phyloP scores from a whole-genome alignment of 1,140 invertebrate genomes.

The Drosophila triauraria region DNA sequence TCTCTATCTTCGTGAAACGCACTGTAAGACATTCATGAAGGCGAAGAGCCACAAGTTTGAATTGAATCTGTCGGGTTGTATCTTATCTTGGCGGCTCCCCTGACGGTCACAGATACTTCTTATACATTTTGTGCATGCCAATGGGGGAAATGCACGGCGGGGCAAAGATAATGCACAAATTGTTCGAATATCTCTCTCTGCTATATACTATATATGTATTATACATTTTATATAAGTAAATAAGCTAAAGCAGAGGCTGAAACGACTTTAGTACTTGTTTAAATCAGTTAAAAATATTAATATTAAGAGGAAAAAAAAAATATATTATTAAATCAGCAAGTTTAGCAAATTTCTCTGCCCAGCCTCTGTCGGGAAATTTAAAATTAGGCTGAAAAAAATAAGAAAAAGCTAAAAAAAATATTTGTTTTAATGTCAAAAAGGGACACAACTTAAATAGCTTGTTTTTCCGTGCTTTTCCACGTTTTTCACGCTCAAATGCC shows the following conservation, averaged over 20 bases:
- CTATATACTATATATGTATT: not conserved
- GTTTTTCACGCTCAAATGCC: conserved; percentile 31
- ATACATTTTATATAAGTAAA: not conserved
- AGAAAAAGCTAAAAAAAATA: not conserved
- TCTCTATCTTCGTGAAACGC: conserved; percentile 5
- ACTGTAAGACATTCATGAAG: conserved; percentile 32
- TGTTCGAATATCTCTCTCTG: conserved; percentile 41
- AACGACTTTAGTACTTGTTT: no score
- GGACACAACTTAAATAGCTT: not conserved
- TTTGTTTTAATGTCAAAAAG: no score
- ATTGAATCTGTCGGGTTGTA: conserved; percentile 42
- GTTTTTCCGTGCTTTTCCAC: conserved; percentile 24
- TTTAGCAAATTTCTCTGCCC: no score
- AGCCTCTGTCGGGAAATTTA: no score
- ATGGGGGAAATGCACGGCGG: conserved; percentile 19
- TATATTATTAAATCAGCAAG: not conserved
- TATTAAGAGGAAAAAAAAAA: not conserved
- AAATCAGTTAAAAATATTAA: no score
- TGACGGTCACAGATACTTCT: conserved; percentile 11
- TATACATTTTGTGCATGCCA: conserved; percentile 9
- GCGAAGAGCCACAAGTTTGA: conserved; percentile 20
- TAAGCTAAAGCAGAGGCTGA: no score
- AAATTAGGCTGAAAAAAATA: not conserved
- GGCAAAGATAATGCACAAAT: conserved; percentile 43
- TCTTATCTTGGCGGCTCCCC: conserved; percentile 26